Conservation (phyloP, 2,113 vertebrate genomes). For the Rousettus leschenaultii region DNA sequence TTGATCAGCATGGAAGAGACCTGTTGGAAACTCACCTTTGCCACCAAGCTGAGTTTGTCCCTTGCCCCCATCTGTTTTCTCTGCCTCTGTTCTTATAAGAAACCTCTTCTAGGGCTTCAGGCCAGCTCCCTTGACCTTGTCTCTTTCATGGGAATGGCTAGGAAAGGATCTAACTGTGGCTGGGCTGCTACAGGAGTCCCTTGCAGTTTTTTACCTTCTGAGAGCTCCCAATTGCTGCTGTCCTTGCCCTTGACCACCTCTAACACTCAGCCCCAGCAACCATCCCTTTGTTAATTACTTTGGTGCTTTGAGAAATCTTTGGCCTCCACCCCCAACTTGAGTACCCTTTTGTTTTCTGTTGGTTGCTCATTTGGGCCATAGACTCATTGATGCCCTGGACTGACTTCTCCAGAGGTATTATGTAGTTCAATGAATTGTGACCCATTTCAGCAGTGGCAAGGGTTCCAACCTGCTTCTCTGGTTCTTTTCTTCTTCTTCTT, state of each 20-base stretch:
- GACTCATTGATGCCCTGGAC: neutral
- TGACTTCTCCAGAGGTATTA: neutral
- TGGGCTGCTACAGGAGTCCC: neutral
- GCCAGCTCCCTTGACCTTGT: neutral
- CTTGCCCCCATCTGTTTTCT: neutral
- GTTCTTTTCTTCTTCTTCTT: slow-evolving; percentile 79
- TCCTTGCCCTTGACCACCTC: neutral
- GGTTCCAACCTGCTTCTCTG: slow-evolving; percentile 81
- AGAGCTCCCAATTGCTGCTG: neutral
- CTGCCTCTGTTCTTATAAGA: neutral
- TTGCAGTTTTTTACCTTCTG: neutral
- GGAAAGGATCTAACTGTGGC: neutral
- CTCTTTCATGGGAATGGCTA: neutral
- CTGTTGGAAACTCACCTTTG: neutral
- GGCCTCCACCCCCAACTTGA: neutral
- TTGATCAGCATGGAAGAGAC: neutral
- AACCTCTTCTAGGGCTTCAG: neutral
- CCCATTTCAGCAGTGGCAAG: neutral
- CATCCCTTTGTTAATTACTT: neutral
- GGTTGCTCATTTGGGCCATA: neutral
- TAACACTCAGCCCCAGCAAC: neutral
- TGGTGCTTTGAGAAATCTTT: neutral
- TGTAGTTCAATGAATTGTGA: neutral
- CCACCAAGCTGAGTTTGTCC: neutral
- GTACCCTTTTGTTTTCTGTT: neutral